A percentile compares a stretch with the other conserved stretches of the same genome.
phyloP scores from a whole-genome alignment of 2,888 invertebrate species.

The Sphinx pinastri region DNA sequence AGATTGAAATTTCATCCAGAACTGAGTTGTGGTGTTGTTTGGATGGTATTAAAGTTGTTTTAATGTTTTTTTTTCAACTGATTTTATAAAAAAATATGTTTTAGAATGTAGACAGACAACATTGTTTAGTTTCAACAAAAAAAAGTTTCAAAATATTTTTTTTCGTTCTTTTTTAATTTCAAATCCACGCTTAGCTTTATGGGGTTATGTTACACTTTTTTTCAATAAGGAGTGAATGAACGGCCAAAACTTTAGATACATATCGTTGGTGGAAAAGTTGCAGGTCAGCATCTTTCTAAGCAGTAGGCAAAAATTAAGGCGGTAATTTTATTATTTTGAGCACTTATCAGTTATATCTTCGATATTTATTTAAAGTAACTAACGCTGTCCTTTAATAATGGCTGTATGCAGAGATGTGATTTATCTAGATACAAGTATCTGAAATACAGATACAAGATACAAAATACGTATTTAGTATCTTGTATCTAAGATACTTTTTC shows the following conservation, averaged over 20 bases:
- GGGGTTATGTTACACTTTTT: slow-evolving; percentile 2
- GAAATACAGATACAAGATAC: no score
- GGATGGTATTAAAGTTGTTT: background rate
- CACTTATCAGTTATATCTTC: background rate
- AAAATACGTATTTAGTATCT: no score
- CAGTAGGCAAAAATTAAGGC: slow-evolving; percentile 25
- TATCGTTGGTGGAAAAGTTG: slow-evolving; percentile 58
- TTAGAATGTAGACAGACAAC: no score
- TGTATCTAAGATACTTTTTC: no score
- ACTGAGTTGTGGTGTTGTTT: slow-evolving; percentile 4
- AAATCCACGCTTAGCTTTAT: background rate
- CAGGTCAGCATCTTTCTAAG: slow-evolving; percentile 44
- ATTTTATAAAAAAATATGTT: no score
- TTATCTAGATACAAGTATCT: no score
- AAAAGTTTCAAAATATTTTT: background rate
- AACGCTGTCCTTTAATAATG: background rate
- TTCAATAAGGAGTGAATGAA: slow-evolving; percentile 38
- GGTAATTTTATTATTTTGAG: slow-evolving; percentile 32
- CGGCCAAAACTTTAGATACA: slow-evolving; percentile 60
- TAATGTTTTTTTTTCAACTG: background rate
- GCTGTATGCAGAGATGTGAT: no score
- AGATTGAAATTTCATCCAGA: slow-evolving; percentile 18
- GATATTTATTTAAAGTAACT: no score
- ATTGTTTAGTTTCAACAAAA: background rate
- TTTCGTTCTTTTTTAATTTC: background rate